Base-by-base conservation (phyloP, 35 echinoderm and acorn worm genomes). In the Apostichopus japonicus region DNA sequence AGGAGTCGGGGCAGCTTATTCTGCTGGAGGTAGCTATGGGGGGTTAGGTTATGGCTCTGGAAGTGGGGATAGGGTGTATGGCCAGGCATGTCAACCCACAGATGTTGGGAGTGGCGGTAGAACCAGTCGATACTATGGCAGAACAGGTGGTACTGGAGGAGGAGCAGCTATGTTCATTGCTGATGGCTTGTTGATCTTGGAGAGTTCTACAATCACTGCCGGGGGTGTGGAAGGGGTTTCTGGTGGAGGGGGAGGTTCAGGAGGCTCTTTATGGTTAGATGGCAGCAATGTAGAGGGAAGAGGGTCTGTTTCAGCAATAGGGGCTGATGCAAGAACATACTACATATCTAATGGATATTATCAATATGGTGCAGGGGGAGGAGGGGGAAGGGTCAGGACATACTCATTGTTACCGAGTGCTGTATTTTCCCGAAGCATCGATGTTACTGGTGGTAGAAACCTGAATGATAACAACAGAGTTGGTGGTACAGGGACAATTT, bases 221-320 rank as follows among this genome's bases (percentile, higher is more conserved):
- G 71, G 93, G 88, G 96, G 94, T 24, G 24, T n/a, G 5, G 14
- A 21, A 54, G 91, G 93, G 8, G 5, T 7, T 27, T 16, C 75
- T 78, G 92, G 88, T 53, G 21, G 79, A 17, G 96, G 96, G 56
- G 96, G 96, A 57, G 96, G 96, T 65, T 95, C 94, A 83, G 96
- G 96, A 15, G 96, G 96, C 1, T 78, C 96, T 16, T 62, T 95
- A 51, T 98, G 96, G 96, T 57, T 98, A 8, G 96, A 98, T 92
- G 94, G 93, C 33, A 53, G 63, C 25, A 93, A 80, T 56, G 23
- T 98, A 77, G 96, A 98, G 73, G 96, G 96, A 10, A 89, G 96
- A 82, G 96, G 96, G 54, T 24, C 65, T 63, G 15, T 87, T 14
- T 80, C 61, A 14, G 65, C 94, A 89, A 75, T 57, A 83, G 96